Evolutionary conservation across 2,888 invertebrate genomes (phyloP).

Genomic region (Gastracanthus pulcherrimus): DNA sequence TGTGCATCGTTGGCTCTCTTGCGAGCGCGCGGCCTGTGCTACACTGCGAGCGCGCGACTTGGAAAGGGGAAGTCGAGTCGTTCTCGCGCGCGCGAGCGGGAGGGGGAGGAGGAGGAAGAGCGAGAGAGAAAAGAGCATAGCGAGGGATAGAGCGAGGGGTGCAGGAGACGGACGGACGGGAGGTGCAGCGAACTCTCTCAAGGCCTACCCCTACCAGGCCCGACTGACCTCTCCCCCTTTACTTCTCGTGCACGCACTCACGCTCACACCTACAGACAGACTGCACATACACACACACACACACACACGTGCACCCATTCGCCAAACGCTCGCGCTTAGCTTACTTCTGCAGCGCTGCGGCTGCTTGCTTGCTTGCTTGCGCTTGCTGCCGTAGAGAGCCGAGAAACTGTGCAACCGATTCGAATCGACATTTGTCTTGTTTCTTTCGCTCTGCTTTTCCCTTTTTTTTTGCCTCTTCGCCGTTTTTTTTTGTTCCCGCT

Average conservation of each 20-base stretch:
- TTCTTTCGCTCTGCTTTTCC: not conserved
- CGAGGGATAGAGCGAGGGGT: conserved; percentile 63
- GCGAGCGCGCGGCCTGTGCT: conserved; percentile 4
- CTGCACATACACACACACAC: conserved; percentile 50
- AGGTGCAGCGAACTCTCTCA: conserved; percentile 78
- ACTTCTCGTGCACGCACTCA: conserved; percentile 50
- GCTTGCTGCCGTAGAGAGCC: too few relatives aligned
- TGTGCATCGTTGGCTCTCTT: conserved; percentile 62
- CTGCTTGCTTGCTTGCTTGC: too few relatives aligned
- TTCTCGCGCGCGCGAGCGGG: conserved; percentile 53
- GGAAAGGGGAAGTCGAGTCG: conserved; percentile 73
- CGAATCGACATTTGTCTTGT: conserved; percentile 14
- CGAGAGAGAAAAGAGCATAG: conserved; percentile 53
- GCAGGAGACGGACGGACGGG: conserved; percentile 70
- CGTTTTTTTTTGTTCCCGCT: not conserved
- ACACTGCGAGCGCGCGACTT: conserved; percentile 62
- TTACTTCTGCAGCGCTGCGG: too few relatives aligned
- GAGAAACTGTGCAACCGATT: conserved; percentile 28
- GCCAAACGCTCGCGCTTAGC: conserved; percentile 8
- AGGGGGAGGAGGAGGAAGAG: conserved; percentile 46
- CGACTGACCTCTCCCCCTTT: conserved; percentile 59
- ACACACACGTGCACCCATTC: conserved; percentile 38
- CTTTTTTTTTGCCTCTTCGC: not conserved
- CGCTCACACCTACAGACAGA: too few relatives aligned
- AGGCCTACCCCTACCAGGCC: conserved; percentile 69